Conservation (phyloP, 2,113 vertebrate genomes). For the Nestor notabilis region DNA sequence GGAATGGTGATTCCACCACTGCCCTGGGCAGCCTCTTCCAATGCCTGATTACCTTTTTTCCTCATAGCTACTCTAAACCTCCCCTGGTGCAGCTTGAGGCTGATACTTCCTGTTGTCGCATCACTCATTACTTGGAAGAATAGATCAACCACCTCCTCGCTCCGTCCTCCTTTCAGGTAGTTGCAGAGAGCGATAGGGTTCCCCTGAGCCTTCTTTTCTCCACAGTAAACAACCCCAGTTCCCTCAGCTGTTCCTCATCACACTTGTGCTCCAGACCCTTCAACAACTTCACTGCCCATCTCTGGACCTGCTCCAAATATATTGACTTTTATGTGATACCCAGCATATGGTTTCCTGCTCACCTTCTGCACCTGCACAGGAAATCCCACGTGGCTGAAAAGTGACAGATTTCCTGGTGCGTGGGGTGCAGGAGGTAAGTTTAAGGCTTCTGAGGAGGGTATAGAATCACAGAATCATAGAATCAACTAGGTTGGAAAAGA, state of each 20-base stretch:
- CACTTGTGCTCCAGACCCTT: too few relatives aligned
- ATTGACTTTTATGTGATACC: too few relatives aligned
- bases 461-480: background rate
- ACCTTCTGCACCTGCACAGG: accelerated
- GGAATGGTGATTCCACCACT: background rate
- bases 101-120: background rate
- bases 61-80: background rate
- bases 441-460: background rate
- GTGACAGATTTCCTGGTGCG: background rate
- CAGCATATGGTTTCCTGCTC: background rate
- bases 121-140: background rate
- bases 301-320: too few relatives aligned
- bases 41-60: background rate
- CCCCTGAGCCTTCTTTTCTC: background rate
- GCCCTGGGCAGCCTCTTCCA: background rate
- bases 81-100: background rate
- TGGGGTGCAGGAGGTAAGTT: background rate
- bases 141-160: background rate
- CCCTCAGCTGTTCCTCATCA: too few relatives aligned
- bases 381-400: accelerated
- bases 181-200: background rate
- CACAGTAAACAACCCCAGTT: background rate
- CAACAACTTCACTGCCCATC: too few relatives aligned
- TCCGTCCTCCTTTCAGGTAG: background rate
- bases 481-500: background rate